Evolutionary conservation across 2,797 vertebrate genomes (phyloP), one percentile per base, ranked within the genome.

Genomic region (Valencia hispanica): DNA sequence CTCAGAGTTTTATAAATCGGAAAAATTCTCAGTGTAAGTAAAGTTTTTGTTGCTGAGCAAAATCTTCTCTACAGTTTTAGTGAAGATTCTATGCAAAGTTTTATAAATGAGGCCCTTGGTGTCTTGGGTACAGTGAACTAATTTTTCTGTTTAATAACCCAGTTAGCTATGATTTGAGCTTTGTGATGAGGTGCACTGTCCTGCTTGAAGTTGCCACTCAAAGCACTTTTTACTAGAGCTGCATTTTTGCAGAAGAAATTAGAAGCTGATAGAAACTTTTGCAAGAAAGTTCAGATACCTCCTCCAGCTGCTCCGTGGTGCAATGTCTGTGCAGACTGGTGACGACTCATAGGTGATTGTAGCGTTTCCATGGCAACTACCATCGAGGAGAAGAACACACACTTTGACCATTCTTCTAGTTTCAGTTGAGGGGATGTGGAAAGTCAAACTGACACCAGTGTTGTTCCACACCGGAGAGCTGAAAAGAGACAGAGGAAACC

Each of bases 401-500:
- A 73, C 55, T 25, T 73, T 47, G n/a, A 61, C 41, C 55, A 47
- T 20, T 8, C 55, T 57, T n/a, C 30, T 73, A 15, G 72, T 47
- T 27, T 73, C 27, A 2, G 72, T 53, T 8, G 41, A 1, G 41
- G 72, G 72, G 17, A 73, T 61, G 55, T 73, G 72, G 41, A 73
- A 73, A 11, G 39, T 61, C 39, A 73, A 30, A 34, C 11, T 61
- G 7, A 43, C 12, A 8, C 27, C 72, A 34, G 72, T 73, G 41
- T 73, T 73, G 55, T 73, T 73, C 72, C 72, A 73, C 55, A 73
- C 72, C 47, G 72, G 27, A 34, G 41, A 61, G 61, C 72, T 73
- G 55, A 32, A n/a, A 59, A 41, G 27, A 32, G 3, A 5, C 1
- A 8, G n/a, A n/a, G 5, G 1, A 20, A 41, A 61, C 1, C 55